Evolutionary conservation across 1,140 invertebrate species (phyloP), one percentile per base, ranked within the genome.

Genomic region (Oryzaephilus surinamensis): DNA sequence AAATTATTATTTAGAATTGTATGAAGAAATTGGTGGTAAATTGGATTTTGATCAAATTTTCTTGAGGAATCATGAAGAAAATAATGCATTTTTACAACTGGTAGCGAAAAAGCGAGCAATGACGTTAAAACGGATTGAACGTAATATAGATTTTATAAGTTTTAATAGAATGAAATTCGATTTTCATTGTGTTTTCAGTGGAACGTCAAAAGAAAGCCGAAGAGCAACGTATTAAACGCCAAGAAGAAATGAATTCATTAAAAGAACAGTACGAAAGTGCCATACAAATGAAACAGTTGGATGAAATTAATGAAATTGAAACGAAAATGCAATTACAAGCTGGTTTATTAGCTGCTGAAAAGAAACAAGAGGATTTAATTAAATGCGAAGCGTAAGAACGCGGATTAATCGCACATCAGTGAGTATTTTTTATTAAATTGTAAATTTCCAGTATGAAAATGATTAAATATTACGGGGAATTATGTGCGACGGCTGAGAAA

Each of bases 331-430:
- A 54, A 38, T 46, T 47, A 24, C 11, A 2, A 10, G 23, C 4
- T 8, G 11, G 1, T 30, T 35, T 51, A 31, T 24, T 56, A 13
- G 32, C 35, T 24, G 51, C 52, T 6, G 48, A 58, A 37, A 38
- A 45, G 20, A 41, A 46, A 32, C 39, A 51, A 19, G 38, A 55
- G 29, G 45, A 52, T 32, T 26, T 60, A 17, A 43, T 60, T 12
- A 23, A 51, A 10, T 45, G 55, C 39, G 56, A 60, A 48, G 46
- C 56, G 57, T 60, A 52, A 52, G 51, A 52, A 35, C 10, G 29
- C 10, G 27, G 14, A 30, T 17, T 30, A 30, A 4, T 17, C n/a
- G 27, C 11, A 30, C 12, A n/a, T 4, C n/a, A n/a, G n/a, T n/a
- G n/a, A n/a, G n/a, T n/a, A 41, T 34, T 27, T 14, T 17, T 28